phyloP scores from a whole-genome alignment of 1,140 invertebrate genomes.

The Formica selysi region DNA sequence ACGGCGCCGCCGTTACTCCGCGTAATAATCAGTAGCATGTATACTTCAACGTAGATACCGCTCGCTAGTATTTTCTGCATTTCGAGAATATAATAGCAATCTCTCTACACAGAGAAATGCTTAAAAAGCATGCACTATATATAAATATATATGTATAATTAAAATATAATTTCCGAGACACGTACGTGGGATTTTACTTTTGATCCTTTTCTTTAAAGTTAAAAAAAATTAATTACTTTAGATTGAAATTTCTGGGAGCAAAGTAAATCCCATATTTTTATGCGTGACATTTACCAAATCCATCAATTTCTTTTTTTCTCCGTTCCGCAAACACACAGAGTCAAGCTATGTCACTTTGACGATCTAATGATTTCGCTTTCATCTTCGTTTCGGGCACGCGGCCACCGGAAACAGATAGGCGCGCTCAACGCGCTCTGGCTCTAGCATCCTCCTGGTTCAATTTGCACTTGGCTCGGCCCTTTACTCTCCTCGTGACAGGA shows the following conservation, averaged over 20 bases:
- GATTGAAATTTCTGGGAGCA: slow-evolving; percentile 12
- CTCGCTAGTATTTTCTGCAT: neutral
- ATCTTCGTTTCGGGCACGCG: slow-evolving; percentile 50
- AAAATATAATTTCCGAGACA: neutral
- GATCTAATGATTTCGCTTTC: slow-evolving; percentile 61
- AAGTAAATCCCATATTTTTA: slow-evolving; percentile 34
- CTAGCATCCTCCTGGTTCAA: slow-evolving; percentile 72
- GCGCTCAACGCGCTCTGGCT: slow-evolving; percentile 49
- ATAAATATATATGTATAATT: neutral
- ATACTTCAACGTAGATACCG: neutral
- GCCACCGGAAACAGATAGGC: slow-evolving; percentile 69
- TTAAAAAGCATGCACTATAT: neutral
- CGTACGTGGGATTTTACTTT: neutral
- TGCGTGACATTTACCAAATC: neutral
- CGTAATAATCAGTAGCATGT: slow-evolving; percentile 60
- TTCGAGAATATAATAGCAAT: slow-evolving; percentile 1
- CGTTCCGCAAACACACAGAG: slow-evolving; percentile 33
- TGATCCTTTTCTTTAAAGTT: neutral
- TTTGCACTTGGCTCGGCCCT: slow-evolving; percentile 77
- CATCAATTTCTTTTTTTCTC: slow-evolving; percentile 1
- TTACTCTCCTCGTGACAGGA: slow-evolving; percentile 69
- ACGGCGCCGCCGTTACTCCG: slow-evolving; percentile 12
- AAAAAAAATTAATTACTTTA: neutral
- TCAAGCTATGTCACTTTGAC: slow-evolving; percentile 49
- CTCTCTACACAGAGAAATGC: neutral